Evolutionary conservation across 1,140 invertebrate species (phyloP).

Genomic region (Calliphora vicina): DNA sequence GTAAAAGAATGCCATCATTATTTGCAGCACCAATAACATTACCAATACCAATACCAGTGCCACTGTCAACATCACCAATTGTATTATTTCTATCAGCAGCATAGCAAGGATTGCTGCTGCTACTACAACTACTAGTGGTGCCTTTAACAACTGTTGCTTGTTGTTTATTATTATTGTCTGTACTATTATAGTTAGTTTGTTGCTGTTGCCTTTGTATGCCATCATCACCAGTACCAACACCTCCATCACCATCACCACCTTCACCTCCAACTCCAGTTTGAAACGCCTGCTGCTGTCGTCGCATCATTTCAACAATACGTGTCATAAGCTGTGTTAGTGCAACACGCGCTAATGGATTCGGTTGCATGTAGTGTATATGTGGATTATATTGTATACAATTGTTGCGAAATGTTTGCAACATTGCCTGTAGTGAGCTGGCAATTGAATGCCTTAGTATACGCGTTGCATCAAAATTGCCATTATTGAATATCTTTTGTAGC

Average conservation of each 20-base stretch:
- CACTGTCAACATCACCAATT: background rate
- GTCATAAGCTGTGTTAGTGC: slow-evolving; percentile 50
- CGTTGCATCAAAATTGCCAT: slow-evolving; percentile 49
- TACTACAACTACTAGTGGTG: background rate
- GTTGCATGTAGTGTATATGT: slow-evolving; percentile 62
- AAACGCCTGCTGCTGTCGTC: background rate
- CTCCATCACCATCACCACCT: too few species aligned
- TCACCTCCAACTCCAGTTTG: background rate
- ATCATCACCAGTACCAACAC: too few species aligned
- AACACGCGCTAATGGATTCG: slow-evolving; percentile 55
- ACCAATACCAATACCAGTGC: background rate
- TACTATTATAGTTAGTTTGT: slow-evolving; percentile 9
- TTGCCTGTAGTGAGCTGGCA: slow-evolving; percentile 48
- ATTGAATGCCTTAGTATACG: slow-evolving; percentile 51
- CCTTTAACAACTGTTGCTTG: background rate
- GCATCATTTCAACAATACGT: slow-evolving; percentile 40
- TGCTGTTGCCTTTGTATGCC: background rate
- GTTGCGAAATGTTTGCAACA: slow-evolving; percentile 54
- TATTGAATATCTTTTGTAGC: slow-evolving; percentile 51
- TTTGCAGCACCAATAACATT: background rate
- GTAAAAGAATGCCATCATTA: background rate
- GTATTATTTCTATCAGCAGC: background rate
- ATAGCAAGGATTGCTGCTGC: background rate
- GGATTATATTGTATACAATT: slow-evolving; percentile 62
- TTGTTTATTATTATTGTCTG: slow-evolving; percentile 15